Percentiles rank a stretch among this genome's conserved stretches.
phyloP scores from a whole-genome alignment of 64 coral and sea anemone genomes.

The Acropora tenuis region DNA sequence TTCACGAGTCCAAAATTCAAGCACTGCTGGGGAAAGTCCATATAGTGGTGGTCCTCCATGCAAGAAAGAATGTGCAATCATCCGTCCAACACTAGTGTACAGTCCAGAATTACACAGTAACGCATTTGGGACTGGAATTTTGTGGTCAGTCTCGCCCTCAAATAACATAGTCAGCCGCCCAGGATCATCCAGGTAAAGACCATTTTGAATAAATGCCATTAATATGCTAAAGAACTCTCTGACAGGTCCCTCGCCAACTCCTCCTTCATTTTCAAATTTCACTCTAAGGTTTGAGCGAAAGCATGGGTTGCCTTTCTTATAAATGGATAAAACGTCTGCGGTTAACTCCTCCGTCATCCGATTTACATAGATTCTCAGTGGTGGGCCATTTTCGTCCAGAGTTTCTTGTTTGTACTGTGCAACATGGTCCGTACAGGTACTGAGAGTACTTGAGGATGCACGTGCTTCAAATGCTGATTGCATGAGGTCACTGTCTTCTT shows the following conservation, averaged over 20 bases:
- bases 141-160: slow-evolving; percentile 41
- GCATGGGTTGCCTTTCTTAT: slow-evolving; percentile 36
- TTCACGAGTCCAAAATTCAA: slow-evolving; percentile 14
- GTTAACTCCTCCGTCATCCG: slow-evolving; percentile 36
- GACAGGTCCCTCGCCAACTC: slow-evolving; percentile 20
- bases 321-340: slow-evolving; percentile 34
- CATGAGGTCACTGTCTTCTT: slow-evolving; percentile 1
- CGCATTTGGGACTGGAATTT: slow-evolving; percentile 25
- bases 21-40: slow-evolving; percentile 29
- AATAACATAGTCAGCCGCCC: background rate
- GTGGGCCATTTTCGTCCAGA: background rate
- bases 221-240: slow-evolving; percentile 45
- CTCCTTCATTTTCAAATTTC: slow-evolving; percentile 42
- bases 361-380: slow-evolving; percentile 31
- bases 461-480: background rate
- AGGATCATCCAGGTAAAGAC: background rate
- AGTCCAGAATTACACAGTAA: slow-evolving; percentile 9
- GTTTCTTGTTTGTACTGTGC: background rate
- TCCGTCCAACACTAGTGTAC: slow-evolving; percentile 34
- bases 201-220: slow-evolving; percentile 18
- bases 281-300: slow-evolving; percentile 9
- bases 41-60: slow-evolving; percentile 27
- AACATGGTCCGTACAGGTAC: background rate
- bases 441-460: background rate
- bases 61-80: slow-evolving; percentile 50